These are phyloP conservation scores for Drosophila leonis DNA, from an alignment of 2,888 invertebrate genomes.

Conservation along the genomic window DNA sequence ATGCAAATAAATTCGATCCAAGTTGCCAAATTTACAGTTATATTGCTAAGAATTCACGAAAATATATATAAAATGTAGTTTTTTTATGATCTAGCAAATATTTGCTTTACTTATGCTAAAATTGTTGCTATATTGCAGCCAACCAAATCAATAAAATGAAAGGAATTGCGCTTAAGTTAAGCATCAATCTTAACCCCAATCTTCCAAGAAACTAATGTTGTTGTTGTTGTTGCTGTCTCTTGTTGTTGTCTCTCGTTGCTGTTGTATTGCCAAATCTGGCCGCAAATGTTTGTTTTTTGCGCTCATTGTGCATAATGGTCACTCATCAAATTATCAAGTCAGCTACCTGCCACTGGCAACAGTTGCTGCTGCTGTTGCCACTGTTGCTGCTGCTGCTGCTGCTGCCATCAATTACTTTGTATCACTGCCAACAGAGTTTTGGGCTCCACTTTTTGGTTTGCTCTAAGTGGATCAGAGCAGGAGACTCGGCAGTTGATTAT, in stretches of 20 bases:
- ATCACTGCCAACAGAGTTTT: conserved; percentile 54
- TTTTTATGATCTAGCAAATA: background rate
- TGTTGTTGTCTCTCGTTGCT: conserved; percentile 19
- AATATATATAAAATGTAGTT: background rate
- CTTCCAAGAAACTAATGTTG: conserved; percentile 34
- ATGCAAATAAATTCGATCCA: background rate
- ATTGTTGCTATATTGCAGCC: conserved; percentile 1
- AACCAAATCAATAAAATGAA: conserved; percentile 32
- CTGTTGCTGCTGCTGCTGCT: conserved; percentile 26
- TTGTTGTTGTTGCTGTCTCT: conserved; percentile 21
- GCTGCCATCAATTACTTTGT: conserved; percentile 65
- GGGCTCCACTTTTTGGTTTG: conserved; percentile 50
- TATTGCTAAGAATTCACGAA: background rate
- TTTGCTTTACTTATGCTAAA: background rate
- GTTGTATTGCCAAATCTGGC: conserved; percentile 58
- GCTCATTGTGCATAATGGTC: conserved; percentile 65
- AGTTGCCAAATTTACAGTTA: background rate
- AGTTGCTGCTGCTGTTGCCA: conserved; percentile 34
- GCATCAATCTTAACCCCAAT: conserved; percentile 64
- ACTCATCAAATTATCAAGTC: conserved; percentile 67
- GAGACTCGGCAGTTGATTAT: conserved; percentile 46
- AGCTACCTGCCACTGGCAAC: conserved; percentile 50
- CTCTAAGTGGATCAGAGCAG: conserved; percentile 47
- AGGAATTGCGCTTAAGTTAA: conserved; percentile 30
- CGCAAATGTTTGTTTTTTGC: conserved; percentile 59